phyloP scores from a whole-genome alignment of 2,113 vertebrate genomes.

The Ceyx melanurus region DNA sequence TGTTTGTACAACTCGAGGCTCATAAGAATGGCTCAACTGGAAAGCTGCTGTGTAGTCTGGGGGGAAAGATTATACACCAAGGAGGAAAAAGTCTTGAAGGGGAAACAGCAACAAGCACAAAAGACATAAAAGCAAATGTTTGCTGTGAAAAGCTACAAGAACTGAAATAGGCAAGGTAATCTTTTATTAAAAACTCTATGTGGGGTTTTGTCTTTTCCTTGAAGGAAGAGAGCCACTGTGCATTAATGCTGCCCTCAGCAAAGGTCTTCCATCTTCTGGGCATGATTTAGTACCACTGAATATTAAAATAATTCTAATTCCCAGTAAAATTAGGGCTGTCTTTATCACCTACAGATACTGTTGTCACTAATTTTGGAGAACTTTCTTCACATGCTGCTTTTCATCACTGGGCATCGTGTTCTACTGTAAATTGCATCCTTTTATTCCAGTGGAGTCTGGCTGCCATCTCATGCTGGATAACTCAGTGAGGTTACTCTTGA shows the following conservation, averaged over 20 bases:
- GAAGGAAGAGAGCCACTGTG: neutral
- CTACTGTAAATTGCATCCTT: neutral
- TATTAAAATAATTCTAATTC: neutral
- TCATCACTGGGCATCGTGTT: neutral
- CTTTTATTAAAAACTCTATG: neutral
- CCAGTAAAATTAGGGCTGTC: neutral
- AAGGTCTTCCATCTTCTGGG: neutral
- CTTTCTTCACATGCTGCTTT: neutral
- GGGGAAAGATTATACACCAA: slow-evolving; percentile 23
- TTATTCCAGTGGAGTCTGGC: neutral
- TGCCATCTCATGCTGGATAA: neutral
- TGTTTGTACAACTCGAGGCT: neutral
- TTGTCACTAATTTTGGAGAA: neutral
- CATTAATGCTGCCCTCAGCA: neutral
- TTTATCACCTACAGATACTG: neutral
- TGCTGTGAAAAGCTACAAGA: neutral
- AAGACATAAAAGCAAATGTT: neutral
- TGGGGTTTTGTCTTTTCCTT: neutral
- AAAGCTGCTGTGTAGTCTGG: neutral
- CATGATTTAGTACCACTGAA: neutral
- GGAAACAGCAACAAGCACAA: neutral
- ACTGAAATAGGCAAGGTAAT: neutral
- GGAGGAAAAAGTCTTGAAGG: neutral
- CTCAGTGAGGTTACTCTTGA: neutral
- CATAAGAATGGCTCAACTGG: neutral